Evolutionary conservation across 2,797 vertebrate species (phyloP), one percentile per base, ranked within the genome.

Genomic region (Apogon talboti): DNA sequence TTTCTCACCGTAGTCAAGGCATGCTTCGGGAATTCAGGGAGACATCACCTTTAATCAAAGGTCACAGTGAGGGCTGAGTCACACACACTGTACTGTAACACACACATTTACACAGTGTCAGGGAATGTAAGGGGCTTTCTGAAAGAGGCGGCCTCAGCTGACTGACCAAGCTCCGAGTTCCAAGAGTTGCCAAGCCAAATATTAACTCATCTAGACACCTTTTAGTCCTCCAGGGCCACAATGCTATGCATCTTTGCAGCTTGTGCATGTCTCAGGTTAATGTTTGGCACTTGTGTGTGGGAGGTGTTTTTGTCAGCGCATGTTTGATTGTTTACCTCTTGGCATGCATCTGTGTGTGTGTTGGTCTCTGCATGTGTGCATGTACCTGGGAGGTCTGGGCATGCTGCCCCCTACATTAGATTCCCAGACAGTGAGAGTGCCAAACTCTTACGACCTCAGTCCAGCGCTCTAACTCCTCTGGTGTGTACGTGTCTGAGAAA

Each of bases 191-290:
- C 86, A 78, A 81, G 84, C 60, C 78, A 91, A 91, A 91, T 71
- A 92, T 90, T 87, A 90, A 91, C 89, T 84, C 83, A 75, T 71
- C 56, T 48, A 72, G 74, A 87, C 75, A 82, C 81, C 60, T 57
- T 73, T 16, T 40, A 18, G 54, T 82, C 56, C 51, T 45, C 68
- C 16, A 37, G 55, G 59, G 60, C 71, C 24, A 40, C 58, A 66
- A 59, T 66, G 61, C 51, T 71, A 45, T 50, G 58, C 66, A 67
- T 71, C 43, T 47, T 19, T 59, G 63, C 41, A 58, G 55, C 45
- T 45, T 16, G 10, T 33, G 60, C 55, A 21, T 70, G 69, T 60
- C 63, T 47, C 55, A 24, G 60, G 83, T 87, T 88, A 87, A 83
- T 89, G 74, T 85, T 84, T 78, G 58, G 49, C 73, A 45, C 40